phyloP scores from a whole-genome alignment of 2,888 invertebrate species.

The Tetranychus piercei region DNA sequence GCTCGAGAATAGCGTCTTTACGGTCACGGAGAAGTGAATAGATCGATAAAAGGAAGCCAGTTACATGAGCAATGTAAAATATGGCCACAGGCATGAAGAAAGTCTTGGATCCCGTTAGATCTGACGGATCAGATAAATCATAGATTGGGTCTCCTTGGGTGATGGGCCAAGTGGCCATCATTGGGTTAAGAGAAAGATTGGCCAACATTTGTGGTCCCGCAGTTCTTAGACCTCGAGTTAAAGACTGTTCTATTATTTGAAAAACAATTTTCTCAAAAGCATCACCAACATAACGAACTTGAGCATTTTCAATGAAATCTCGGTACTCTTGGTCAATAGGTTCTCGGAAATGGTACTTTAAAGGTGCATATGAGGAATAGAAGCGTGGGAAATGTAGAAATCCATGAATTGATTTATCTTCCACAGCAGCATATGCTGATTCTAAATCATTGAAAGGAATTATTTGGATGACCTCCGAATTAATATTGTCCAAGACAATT shows the following conservation, averaged over 20 bases:
- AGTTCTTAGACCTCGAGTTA: neutral
- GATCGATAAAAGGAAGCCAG: neutral
- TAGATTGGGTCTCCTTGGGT: slow-evolving; percentile 4
- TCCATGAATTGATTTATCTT: slow-evolving; percentile 2
- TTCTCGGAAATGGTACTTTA: slow-evolving; percentile 5
- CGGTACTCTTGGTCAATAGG: neutral
- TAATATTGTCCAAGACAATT: slow-evolving; percentile 6
- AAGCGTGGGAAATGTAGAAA: neutral
- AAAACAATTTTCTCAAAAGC: slow-evolving; percentile 5
- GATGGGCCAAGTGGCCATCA: neutral
- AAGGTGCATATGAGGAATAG: slow-evolving; percentile 5
- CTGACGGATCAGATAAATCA: neutral
- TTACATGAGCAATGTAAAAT: neutral
- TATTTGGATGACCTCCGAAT: neutral
- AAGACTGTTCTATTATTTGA: neutral
- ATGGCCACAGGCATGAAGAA: slow-evolving; percentile 8
- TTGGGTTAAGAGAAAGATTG: neutral
- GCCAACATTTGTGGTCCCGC: slow-evolving; percentile 4
- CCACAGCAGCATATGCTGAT: neutral
- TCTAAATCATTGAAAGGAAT: neutral
- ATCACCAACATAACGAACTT: slow-evolving; percentile 3
- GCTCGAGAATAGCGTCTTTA: slow-evolving; percentile 1
- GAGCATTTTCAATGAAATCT: neutral
- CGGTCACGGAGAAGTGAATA: neutral
- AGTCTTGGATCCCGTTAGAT: neutral